Percentiles rank a stretch among this genome's conserved stretches.
Evolutionary conservation across 1,140 invertebrate genomes (phyloP).

Genomic region (Cyphomyrmex costatus): DNA sequence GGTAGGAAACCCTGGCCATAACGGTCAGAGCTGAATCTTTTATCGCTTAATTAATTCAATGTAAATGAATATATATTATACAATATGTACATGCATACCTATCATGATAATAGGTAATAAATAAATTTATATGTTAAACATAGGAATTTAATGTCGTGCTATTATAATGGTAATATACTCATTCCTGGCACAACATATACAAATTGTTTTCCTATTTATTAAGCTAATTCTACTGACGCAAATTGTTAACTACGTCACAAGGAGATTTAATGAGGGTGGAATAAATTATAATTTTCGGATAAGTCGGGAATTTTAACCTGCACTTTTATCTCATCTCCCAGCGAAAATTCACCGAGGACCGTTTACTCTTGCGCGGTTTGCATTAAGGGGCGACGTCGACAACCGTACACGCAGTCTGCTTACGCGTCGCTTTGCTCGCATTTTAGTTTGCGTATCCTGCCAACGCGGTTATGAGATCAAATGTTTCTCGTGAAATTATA

Average conservation of each 20-base stretch:
- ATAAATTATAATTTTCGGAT: slow-evolving; percentile 26
- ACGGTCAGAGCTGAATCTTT: too few relatives aligned
- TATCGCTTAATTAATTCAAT: too few relatives aligned
- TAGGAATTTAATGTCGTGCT: background rate
- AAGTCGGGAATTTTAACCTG: background rate
- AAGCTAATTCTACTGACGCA: slow-evolving; percentile 25
- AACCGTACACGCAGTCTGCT: slow-evolving; percentile 27
- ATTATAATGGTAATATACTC: background rate
- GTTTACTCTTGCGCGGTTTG: slow-evolving; percentile 21
- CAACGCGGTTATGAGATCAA: slow-evolving; percentile 53
- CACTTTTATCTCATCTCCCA: slow-evolving; percentile 12
- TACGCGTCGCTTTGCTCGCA: slow-evolving; percentile 44
- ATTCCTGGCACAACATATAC: too few relatives aligned
- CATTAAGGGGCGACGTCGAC: slow-evolving; percentile 48
- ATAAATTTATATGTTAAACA: background rate
- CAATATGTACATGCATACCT: too few relatives aligned
- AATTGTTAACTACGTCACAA: slow-evolving; percentile 20
- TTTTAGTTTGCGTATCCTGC: slow-evolving; percentile 54
- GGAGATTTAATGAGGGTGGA: slow-evolving; percentile 3
- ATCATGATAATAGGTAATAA: too few relatives aligned
- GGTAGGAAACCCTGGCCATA: too few relatives aligned
- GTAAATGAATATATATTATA: too few relatives aligned
- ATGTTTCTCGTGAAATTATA: slow-evolving; percentile 61
- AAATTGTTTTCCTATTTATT: slow-evolving; percentile 14
- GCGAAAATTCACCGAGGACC: slow-evolving; percentile 16